These are phyloP conservation scores for Chaunax sp. DNA, from an alignment of 2,797 vertebrate genomes.

Conservation along the genomic window DNA sequence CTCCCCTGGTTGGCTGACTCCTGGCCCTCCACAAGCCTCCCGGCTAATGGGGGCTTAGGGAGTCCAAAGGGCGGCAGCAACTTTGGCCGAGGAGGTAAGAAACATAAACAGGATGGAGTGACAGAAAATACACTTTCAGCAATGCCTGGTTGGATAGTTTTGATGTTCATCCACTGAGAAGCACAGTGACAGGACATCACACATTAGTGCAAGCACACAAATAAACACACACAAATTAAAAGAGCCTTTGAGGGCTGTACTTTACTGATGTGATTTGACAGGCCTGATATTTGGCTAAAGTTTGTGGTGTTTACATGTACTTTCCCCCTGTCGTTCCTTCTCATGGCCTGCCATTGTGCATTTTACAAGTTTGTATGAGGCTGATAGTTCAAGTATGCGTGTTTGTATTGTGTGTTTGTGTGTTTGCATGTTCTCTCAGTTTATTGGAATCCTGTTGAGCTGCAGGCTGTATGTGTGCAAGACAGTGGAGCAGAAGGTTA, in stretches of 20 bases:
- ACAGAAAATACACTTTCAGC: constrained; percentile 45
- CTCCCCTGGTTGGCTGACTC: constrained; percentile 97
- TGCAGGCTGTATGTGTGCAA: constrained; percentile 47
- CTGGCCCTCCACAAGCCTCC: constrained; percentile 95
- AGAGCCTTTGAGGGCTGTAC: constrained; percentile 68
- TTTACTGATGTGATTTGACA: constrained; percentile 76
- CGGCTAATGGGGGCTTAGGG: constrained; percentile 89
- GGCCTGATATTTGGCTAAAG: constrained; percentile 69
- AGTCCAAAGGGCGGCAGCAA: constrained; percentile 90
- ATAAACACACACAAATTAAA: constrained; percentile 70
- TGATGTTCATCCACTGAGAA: constrained; percentile 71
- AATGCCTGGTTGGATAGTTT: constrained; percentile 69
- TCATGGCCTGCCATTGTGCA: constrained; percentile 26
- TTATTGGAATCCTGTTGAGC: constrained; percentile 46
- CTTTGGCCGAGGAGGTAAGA: constrained; percentile 93
- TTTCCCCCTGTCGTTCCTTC: constrained; percentile 34
- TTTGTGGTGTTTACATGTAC: constrained; percentile 40
- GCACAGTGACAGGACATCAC: constrained; percentile 67
- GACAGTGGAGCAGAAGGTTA: constrained; percentile 76
- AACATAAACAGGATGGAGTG: constrained; percentile 33
- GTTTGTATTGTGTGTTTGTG: constrained; percentile 35
- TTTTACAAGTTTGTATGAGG: constrained; percentile 26
- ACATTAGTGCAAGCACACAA: constrained; percentile 44
- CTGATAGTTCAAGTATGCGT: constrained; percentile 15
- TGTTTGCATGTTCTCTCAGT: constrained; percentile 44